These are phyloP conservation scores for Microplitis manilae DNA, from an alignment of 2,888 invertebrate species.

Conservation along the genomic window DNA sequence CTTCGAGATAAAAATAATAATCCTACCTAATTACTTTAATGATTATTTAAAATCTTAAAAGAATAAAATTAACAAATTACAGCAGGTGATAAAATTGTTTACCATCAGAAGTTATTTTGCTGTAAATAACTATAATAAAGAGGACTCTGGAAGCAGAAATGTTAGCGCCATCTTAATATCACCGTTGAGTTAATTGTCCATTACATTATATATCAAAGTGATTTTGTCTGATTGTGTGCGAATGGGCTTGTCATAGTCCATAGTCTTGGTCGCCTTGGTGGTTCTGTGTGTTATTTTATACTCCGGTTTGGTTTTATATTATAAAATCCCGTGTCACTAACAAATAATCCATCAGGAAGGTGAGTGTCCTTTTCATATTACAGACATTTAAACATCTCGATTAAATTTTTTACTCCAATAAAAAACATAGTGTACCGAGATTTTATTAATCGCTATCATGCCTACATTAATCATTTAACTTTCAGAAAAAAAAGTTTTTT, in stretches of 20 bases:
- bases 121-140: neutral
- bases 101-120: neutral
- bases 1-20: no score
- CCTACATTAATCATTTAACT: neutral
- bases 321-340: slow-evolving; percentile 52
- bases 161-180: slow-evolving; percentile 63
- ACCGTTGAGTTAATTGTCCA: slow-evolving; percentile 56
- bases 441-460: slow-evolving; percentile 8
- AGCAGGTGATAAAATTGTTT: neutral
- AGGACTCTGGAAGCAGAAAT: slow-evolving; percentile 53
- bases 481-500: neutral
- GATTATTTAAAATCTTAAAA: neutral
- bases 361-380: slow-evolving; percentile 51
- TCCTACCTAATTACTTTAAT: no score
- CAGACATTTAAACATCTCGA: neutral
- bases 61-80: neutral
- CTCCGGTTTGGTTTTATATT: slow-evolving; percentile 53
- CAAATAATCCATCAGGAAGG: slow-evolving; percentile 58
- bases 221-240: slow-evolving; percentile 61
- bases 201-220: neutral
- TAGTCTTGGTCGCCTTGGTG: slow-evolving; percentile 48
- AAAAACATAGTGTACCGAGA: neutral
- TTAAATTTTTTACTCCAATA: neutral
- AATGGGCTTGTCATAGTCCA: slow-evolving; percentile 68
- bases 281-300: slow-evolving; percentile 59